These are phyloP conservation scores for Drosophila takahashii DNA, from an alignment of 1,140 invertebrate species.

Conservation along the genomic window DNA sequence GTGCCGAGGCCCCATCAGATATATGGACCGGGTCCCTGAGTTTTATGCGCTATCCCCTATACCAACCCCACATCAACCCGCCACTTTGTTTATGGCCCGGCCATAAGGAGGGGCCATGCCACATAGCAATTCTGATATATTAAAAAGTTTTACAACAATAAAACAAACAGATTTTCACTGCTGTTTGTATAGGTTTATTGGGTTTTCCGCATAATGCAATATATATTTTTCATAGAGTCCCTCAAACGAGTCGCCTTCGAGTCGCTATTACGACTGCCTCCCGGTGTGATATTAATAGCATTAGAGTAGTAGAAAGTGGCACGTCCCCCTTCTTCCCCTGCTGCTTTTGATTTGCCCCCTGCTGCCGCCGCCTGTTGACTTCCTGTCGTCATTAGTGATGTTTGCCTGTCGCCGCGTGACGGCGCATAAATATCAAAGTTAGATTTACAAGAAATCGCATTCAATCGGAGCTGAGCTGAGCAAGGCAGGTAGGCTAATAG, in stretches of 20 bases:
- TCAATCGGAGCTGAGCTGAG: conserved; percentile 14
- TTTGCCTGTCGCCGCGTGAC: conserved; percentile 41
- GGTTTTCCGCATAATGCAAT: conserved; percentile 54
- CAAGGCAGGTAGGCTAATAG: conserved; percentile 14
- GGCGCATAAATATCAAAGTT: conserved; percentile 41
- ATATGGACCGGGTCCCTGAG: conserved; percentile 39
- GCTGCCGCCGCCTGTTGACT: conserved; percentile 11
- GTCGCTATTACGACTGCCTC: conserved; percentile 20
- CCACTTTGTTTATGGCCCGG: conserved; percentile 35
- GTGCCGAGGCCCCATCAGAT: conserved; percentile 43
- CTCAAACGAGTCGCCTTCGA: conserved; percentile 2
- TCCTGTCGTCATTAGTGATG: conserved; percentile 47
- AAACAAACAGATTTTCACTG: conserved; percentile 35
- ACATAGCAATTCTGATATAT: conserved; percentile 44
- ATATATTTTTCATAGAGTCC: conserved; percentile 27
- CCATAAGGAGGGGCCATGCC: not conserved
- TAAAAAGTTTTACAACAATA: conserved; percentile 48
- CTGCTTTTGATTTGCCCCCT: not conserved
- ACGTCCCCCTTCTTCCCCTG: not conserved
- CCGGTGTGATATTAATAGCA: conserved; percentile 51
- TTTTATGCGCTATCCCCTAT: conserved; percentile 33
- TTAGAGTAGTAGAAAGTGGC: conserved; percentile 40
- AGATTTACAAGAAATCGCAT: conserved; percentile 28
- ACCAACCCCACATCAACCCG: not conserved
- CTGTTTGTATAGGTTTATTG: conserved; percentile 63